phyloP scores from a whole-genome alignment of 2,888 invertebrate species.

The Trileptium ribeirensis region DNA sequence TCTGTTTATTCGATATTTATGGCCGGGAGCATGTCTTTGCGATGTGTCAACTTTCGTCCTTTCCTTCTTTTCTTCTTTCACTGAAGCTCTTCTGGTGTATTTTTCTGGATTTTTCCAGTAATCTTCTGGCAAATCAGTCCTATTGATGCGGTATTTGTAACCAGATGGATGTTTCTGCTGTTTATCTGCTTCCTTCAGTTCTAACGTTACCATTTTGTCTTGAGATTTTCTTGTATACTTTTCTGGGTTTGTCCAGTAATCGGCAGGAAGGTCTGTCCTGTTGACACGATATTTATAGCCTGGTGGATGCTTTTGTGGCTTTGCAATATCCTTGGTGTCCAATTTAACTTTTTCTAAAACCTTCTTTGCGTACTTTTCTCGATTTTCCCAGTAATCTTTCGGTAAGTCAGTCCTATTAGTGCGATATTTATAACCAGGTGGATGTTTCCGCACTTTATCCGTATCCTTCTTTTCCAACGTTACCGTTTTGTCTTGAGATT shows the following conservation, averaged over 20 bases:
- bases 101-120: not conserved
- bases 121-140: not conserved
- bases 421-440: not conserved
- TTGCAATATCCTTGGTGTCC: too few species aligned
- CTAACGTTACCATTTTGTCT: too few species aligned
- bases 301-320: not conserved
- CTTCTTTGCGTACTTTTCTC: not conserved
- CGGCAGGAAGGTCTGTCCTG: not conserved
- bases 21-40: not conserved
- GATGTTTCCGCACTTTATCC: not conserved
- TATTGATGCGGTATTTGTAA: not conserved
- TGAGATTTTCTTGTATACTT: not conserved
- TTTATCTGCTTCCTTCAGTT: not conserved
- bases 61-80: not conserved
- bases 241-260: not conserved
- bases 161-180: not conserved
- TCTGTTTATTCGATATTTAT: not conserved
- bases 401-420: not conserved
- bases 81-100: too few species aligned
- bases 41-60: not conserved
- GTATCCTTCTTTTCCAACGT: not conserved
- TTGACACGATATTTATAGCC: not conserved
- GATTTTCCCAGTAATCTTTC: not conserved
- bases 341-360: not conserved
- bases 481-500: not conserved